Conservation (phyloP, 53 echinoderm and acorn worm species). For the Glandiceps talaboti region DNA sequence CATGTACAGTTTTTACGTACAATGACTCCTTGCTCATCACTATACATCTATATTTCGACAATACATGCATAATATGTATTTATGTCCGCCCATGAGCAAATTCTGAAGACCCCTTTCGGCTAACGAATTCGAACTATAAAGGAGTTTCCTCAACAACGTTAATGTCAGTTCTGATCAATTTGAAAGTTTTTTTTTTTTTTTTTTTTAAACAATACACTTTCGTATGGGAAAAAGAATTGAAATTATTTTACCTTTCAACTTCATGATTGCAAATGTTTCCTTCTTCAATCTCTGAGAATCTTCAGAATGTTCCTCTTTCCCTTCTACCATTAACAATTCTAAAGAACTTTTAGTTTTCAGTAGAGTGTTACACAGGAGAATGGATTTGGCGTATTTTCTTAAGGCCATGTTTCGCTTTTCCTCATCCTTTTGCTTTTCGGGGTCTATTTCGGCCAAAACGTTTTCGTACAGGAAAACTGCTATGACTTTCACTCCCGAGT, state of each 20-base stretch:
- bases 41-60: too few species aligned
- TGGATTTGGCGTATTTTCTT: conserved; percentile 12
- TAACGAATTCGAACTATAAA: too few species aligned
- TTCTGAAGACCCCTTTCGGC: too few species aligned
- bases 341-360: conserved; percentile 20
- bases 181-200: too few species aligned
- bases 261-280: conserved; percentile 11
- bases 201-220: too few species aligned
- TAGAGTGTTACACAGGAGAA: conserved; percentile 11
- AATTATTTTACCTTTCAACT: conserved; percentile 23
- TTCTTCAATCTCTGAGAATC: conserved; percentile 3
- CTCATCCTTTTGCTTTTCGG: conserved; percentile 3
- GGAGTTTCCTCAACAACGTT: too few species aligned
- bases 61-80: too few species aligned
- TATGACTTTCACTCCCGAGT: conserved; percentile 5
- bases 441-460: conserved; percentile 9
- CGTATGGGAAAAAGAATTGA: too few species aligned
- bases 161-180: too few species aligned
- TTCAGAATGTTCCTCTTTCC: not conserved
- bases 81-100: too few species aligned
- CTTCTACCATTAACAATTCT: conserved; percentile 17
- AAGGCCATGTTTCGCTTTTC: conserved; percentile 7
- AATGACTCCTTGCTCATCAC: too few species aligned
- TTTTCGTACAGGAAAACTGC: conserved; percentile 14
- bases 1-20: too few species aligned